These are phyloP conservation scores for Drosophila lowei DNA, from an alignment of 1,140 invertebrate species.

Conservation along the genomic window DNA sequence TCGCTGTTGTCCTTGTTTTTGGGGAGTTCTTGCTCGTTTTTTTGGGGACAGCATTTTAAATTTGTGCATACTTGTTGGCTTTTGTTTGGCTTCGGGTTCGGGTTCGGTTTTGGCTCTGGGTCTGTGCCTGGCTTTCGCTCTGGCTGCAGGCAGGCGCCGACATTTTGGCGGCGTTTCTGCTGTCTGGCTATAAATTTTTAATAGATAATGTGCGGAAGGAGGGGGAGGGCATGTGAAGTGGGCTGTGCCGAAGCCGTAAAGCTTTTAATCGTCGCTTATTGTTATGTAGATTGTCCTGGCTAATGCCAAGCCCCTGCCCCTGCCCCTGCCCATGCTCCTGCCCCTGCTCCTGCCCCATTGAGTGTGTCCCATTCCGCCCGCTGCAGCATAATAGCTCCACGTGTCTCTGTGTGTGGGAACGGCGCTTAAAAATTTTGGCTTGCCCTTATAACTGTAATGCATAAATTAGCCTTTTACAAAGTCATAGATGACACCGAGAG, in stretches of 20 bases:
- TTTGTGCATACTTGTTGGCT: conserved; percentile 79
- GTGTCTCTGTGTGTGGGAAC: conserved; percentile 25
- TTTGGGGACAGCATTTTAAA: conserved; percentile 65
- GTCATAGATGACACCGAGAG: conserved; percentile 47
- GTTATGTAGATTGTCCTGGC: conserved; percentile 76
- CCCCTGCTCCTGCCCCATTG: conserved; percentile 9
- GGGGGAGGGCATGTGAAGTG: conserved; percentile 64
- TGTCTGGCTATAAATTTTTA: conserved; percentile 78
- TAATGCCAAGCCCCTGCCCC: conserved; percentile 46
- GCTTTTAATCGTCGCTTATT: conserved; percentile 80
- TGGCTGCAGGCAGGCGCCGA: conserved; percentile 49
- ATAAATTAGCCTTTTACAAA: conserved; percentile 70
- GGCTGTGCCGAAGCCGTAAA: conserved; percentile 64
- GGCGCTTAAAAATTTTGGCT: conserved; percentile 25
- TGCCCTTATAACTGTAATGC: conserved; percentile 69
- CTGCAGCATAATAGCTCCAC: conserved; percentile 17
- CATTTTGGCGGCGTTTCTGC: conserved; percentile 63
- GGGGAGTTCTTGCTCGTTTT: conserved; percentile 8
- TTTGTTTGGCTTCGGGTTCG: conserved; percentile 56
- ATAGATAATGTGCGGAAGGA: conserved; percentile 71
- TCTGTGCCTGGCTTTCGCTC: conserved; percentile 33
- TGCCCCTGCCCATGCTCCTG: not conserved
- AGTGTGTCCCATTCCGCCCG: conserved; percentile 13
- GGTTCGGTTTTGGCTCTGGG: not conserved
- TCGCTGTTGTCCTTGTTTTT: conserved; percentile 39